Evolutionary conservation across 1,140 invertebrate species (phyloP).

Genomic region (Heliconius eleuchia): DNA sequence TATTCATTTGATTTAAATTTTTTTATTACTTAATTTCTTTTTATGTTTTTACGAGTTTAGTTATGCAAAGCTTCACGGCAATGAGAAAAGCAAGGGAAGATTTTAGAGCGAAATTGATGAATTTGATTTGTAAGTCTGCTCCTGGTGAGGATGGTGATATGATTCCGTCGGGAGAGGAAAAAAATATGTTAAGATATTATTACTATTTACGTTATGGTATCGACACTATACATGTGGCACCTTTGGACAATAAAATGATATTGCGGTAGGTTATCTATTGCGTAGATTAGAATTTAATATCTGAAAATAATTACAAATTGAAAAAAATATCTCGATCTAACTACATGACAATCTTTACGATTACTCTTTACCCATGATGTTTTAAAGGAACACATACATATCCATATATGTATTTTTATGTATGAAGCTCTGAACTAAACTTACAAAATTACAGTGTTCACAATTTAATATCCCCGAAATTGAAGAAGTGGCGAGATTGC

Average conservation of each 20-base stretch:
- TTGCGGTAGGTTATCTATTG: constrained; percentile 68
- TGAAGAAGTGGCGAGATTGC: constrained; percentile 83
- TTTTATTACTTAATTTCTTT: background rate
- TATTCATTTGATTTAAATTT: background rate
- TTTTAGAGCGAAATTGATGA: constrained; percentile 90
- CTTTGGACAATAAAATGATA: constrained; percentile 85
- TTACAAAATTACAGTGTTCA: constrained; percentile 63
- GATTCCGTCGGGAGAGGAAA: constrained; percentile 84
- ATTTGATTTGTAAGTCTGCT: constrained; percentile 84
- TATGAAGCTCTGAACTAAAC: background rate
- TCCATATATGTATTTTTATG: background rate
- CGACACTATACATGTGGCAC: constrained; percentile 92
- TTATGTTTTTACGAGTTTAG: constrained; percentile 45
- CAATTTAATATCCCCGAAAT: constrained; percentile 70
- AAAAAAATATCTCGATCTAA: too few relatives aligned
- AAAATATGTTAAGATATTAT: constrained; percentile 90
- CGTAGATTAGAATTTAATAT: background rate
- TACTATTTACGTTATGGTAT: constrained; percentile 95
- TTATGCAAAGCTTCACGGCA: constrained; percentile 84
- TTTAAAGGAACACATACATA: background rate
- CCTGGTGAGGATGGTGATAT: constrained; percentile 61
- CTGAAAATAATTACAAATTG: too few relatives aligned
- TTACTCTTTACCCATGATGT: too few relatives aligned
- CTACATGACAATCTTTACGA: too few relatives aligned
- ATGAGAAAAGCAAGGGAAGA: constrained; percentile 89